Evolutionary conservation across 2,113 vertebrate genomes (phyloP).

Genomic region (Megaptera novaeangliae): DNA sequence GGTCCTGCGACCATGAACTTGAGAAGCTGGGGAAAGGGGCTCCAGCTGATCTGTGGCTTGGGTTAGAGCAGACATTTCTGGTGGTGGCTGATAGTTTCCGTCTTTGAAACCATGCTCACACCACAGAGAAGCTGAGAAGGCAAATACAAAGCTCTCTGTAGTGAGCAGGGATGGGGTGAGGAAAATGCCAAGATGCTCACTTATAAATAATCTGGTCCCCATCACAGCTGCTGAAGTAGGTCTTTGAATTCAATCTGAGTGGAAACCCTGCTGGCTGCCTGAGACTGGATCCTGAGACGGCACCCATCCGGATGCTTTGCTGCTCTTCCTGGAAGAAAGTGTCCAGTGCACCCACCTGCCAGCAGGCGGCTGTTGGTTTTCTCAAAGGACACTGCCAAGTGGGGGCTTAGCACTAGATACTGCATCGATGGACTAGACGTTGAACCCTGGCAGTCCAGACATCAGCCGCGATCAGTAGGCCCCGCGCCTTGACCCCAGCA

Average conservation of each 20-base stretch:
- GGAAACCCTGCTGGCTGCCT: fast-evolving
- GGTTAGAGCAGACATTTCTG: background rate
- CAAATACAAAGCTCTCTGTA: fast-evolving
- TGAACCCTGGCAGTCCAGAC: fast-evolving
- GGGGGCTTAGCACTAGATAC: fast-evolving
- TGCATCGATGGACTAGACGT: fast-evolving
- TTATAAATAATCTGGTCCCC: fast-evolving
- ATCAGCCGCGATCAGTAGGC: fast-evolving
- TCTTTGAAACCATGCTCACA: background rate
- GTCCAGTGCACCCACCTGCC: fast-evolving
- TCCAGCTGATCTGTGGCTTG: background rate
- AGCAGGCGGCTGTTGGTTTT: fast-evolving
- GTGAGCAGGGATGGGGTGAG: fast-evolving
- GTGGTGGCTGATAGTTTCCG: background rate
- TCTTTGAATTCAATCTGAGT: fast-evolving
- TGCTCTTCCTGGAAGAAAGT: no score
- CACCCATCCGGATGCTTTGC: fast-evolving
- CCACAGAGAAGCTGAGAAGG: background rate
- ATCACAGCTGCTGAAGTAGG: fast-evolving
- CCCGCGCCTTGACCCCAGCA: background rate
- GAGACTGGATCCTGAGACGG: background rate
- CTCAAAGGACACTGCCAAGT: fast-evolving
- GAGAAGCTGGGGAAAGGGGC: background rate
- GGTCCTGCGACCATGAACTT: fast-evolving
- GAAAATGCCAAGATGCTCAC: fast-evolving